Percentiles rank a stretch among this genome's conserved stretches.
Conservation (phyloP, 2,888 invertebrate genomes). For the Drosophila lutescens region DNA sequence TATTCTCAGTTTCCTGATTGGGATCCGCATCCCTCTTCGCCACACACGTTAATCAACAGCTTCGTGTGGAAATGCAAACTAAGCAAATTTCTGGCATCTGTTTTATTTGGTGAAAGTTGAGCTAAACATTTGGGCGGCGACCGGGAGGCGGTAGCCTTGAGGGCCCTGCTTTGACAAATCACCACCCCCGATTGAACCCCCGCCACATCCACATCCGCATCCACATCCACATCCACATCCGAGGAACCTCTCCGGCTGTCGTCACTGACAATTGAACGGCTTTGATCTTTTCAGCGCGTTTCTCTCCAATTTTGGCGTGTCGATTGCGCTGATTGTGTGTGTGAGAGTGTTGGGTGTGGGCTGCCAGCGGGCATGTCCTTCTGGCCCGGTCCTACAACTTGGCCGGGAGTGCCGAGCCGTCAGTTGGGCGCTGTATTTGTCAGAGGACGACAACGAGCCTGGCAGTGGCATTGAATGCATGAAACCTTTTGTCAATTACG, state of each 20-base stretch:
- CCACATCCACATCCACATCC: constrained; percentile 2
- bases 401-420: constrained; percentile 38
- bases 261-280: constrained; percentile 73
- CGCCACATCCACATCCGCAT: constrained; percentile 6
- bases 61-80: constrained; percentile 39
- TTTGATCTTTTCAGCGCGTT: constrained; percentile 76
- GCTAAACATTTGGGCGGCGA: constrained; percentile 33
- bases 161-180: constrained; percentile 71
- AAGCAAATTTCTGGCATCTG: constrained; percentile 40
- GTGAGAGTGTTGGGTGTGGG: constrained; percentile 19
- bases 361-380: constrained; percentile 40
- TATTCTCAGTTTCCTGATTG: constrained; percentile 18
- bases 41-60: constrained; percentile 39
- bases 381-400: constrained; percentile 13
- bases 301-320: constrained; percentile 69
- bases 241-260: constrained; percentile 39
- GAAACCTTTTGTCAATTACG: constrained; percentile 81
- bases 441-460: constrained; percentile 48
- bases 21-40: background rate
- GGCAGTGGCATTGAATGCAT: constrained; percentile 69
- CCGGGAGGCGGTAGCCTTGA: constrained; percentile 29
- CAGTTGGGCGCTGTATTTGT: constrained; percentile 70
- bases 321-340: constrained; percentile 61
- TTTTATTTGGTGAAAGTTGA: constrained; percentile 41
- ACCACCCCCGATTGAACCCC: constrained; percentile 37